Evolutionary conservation across 2,888 invertebrate species (phyloP).

Genomic region (Plebejus melissa): DNA sequence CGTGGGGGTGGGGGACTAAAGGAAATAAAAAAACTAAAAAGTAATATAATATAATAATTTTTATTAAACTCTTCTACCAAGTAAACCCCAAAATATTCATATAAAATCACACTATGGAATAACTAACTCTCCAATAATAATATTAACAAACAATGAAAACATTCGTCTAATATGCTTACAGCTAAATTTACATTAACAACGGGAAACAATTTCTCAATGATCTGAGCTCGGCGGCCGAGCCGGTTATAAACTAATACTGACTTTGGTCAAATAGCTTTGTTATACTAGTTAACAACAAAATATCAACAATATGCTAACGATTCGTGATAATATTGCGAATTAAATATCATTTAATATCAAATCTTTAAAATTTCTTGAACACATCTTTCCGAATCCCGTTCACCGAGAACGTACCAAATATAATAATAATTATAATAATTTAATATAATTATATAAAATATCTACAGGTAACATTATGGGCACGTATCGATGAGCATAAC

Average conservation of each 20-base stretch:
- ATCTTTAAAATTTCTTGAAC: conserved; percentile 67
- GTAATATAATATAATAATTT: conserved; percentile 55
- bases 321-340: conserved; percentile 68
- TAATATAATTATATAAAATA: conserved; percentile 61
- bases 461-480: conserved; percentile 79
- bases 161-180: conserved; percentile 57
- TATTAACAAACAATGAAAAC: conserved; percentile 75
- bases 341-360: conserved; percentile 73
- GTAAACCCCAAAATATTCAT: conserved; percentile 79
- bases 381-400: conserved; percentile 64
- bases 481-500: conserved; percentile 71
- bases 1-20: conserved; percentile 34
- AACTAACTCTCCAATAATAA: conserved; percentile 73
- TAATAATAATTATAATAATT: conserved; percentile 44
- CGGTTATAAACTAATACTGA: conserved; percentile 76
- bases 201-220: conserved; percentile 62
- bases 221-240: conserved; percentile 64
- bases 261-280: conserved; percentile 80
- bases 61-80: conserved; percentile 77
- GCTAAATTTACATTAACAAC: conserved; percentile 57
- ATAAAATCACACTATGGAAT: conserved; percentile 76
- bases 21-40: conserved; percentile 52
- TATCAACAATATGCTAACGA: conserved; percentile 75
- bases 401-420: conserved; percentile 56
- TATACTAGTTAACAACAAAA: conserved; percentile 73